Percentiles rank a stretch among this genome's conserved stretches.
Evolutionary conservation across 2,888 invertebrate species (phyloP).

Genomic region (Hesperia comma): DNA sequence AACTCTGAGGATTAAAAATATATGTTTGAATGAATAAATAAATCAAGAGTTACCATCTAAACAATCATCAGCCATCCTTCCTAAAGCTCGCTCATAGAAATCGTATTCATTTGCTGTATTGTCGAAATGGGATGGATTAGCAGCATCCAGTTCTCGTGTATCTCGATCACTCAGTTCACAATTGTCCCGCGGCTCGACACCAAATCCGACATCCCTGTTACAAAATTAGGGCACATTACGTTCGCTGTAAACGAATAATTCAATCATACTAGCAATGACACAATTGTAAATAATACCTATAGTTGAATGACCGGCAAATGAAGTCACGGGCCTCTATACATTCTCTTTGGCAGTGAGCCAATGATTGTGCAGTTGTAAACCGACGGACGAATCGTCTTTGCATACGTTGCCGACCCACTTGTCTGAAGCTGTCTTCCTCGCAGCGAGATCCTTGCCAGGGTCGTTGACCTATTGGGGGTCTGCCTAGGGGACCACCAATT

Average conservation of each 20-base stretch:
- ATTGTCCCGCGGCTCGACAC: conserved; percentile 88
- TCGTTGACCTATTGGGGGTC: conserved; percentile 65
- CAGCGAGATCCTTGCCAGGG: conserved; percentile 86
- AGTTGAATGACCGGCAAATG: conserved; percentile 94
- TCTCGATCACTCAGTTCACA: conserved; percentile 95
- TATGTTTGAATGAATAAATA: neutral
- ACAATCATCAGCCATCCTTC: conserved; percentile 90
- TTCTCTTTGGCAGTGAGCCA: conserved; percentile 92
- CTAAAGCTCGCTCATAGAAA: conserved; percentile 91
- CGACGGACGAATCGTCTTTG: conserved; percentile 90
- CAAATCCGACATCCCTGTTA: conserved; percentile 84
- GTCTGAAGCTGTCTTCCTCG: conserved; percentile 93
- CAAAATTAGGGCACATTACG: neutral
- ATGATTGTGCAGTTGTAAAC: conserved; percentile 88
- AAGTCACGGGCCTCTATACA: conserved; percentile 93
- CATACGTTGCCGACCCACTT: conserved; percentile 91
- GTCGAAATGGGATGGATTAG: conserved; percentile 93
- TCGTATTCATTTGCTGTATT: conserved; percentile 90
- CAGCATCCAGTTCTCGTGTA: conserved; percentile 91
- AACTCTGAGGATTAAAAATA: neutral
- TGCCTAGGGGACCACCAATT: conserved; percentile 62
- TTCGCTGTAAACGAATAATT: neutral
- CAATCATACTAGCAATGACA: neutral
- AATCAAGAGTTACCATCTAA: conserved; percentile 88
- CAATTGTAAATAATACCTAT: conserved; percentile 78